phyloP scores from a whole-genome alignment of 53 echinoderm and acorn worm species.

The Luidia sarsii region DNA sequence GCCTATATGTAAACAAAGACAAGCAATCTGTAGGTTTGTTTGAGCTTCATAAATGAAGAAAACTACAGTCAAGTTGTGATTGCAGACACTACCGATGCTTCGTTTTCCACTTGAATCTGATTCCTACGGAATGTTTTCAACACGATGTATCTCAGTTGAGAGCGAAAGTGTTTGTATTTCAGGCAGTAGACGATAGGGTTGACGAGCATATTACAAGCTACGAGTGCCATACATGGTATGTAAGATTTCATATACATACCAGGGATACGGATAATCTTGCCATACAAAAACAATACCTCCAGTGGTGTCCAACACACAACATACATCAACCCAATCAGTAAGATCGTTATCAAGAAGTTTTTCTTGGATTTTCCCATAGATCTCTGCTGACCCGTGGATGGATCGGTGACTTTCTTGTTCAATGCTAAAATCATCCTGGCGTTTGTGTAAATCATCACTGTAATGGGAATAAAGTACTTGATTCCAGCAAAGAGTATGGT shows the following conservation, averaged over 20 bases:
- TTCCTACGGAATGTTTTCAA: background rate
- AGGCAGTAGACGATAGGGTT: slow-evolving; percentile 37
- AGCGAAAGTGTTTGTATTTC: slow-evolving; percentile 18
- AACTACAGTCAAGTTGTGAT: no score
- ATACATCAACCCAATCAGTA: slow-evolving; percentile 1
- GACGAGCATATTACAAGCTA: slow-evolving; percentile 25
- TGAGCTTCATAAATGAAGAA: no score
- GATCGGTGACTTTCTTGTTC: background rate
- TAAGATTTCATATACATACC: background rate
- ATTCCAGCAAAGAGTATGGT: background rate
- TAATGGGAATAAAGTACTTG: background rate
- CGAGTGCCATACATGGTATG: background rate
- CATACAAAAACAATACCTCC: background rate
- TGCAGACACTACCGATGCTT: no score
- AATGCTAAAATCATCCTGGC: background rate
- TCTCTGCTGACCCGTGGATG: background rate
- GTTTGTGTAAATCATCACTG: slow-evolving; percentile 3
- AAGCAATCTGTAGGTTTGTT: no score
- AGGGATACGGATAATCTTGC: background rate
- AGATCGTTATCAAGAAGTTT: slow-evolving; percentile 15
- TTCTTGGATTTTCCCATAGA: background rate
- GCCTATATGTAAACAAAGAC: no score
- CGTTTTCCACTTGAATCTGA: background rate
- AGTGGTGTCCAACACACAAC: slow-evolving; percentile 39
- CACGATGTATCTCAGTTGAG: background rate